Base-by-base conservation (phyloP, 2,888 invertebrate species). In the Cataglyphis albicans region DNA sequence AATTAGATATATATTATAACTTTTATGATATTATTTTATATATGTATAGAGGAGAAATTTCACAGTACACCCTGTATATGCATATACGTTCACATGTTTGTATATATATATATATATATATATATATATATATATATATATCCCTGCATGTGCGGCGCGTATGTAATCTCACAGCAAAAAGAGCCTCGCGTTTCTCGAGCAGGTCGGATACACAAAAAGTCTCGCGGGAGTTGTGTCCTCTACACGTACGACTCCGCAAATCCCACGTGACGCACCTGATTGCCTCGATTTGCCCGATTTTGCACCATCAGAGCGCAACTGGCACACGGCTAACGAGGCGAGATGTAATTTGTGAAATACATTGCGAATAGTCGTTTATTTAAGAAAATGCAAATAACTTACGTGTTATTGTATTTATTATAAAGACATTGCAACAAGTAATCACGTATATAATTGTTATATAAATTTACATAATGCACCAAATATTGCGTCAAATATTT, bases 161-260 rank as follows among this genome's bases (percentile, higher is more conserved):
- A 65, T 35, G 70, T 81, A 85, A 85, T 85, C 74, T 83, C 67
- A 59, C 44, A 21, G 70, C 75, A 85, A 85, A 85, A 82, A 85
- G 70, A 72, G 65, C 72, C 67, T 67, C 70, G 32, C 73, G 52
- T 83, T 44, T 72, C 72, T 81, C 65, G 64, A 81, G 67, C 72
- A 75, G 81, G 72, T 81, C 83, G 83, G 72, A 81, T 52, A 67
- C 52, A 61, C 83, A 83, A 83, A 78, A 84, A 83, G 67, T 83
- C 73, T 67, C 73, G 21, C 29, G 48, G 74, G 83, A 67, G 80
- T 57, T 80, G 64, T 80, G 83, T 83, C 72, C 83, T 80, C 78
- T 68, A 78, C 82, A 80, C 72, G 63, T 80, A 70, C 80, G 70
- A 64, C 57, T 72, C 70, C 48, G 80, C 70, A 52, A 64, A 80